Evolutionary conservation across 2,113 vertebrate genomes (phyloP).

Genomic region (Catagonus wagneri): DNA sequence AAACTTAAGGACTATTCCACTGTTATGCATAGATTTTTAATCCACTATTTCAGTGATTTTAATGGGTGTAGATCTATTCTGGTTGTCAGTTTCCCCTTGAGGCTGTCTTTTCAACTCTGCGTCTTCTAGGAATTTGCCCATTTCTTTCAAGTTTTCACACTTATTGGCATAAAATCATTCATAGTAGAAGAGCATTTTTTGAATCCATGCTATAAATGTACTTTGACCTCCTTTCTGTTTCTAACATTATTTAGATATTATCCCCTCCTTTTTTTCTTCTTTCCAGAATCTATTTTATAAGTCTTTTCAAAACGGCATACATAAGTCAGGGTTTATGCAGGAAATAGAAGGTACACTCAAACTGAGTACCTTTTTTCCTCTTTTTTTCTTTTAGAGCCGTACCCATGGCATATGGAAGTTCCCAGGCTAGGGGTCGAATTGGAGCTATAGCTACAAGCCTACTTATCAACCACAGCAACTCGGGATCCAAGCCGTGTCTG

Average conservation of each 20-base stretch:
- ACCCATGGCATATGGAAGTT: no score
- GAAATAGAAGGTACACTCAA: neutral
- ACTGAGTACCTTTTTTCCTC: neutral
- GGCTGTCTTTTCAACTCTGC: neutral
- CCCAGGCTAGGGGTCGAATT: no score
- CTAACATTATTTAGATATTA: neutral
- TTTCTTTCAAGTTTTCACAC: neutral
- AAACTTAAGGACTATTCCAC: neutral
- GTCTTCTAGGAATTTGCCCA: neutral
- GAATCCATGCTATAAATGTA: neutral
- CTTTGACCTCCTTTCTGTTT: neutral
- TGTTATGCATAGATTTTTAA: slow-evolving; percentile 5
- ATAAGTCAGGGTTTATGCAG: neutral
- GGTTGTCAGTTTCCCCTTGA: neutral
- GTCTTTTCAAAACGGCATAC: neutral
- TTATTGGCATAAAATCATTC: neutral
- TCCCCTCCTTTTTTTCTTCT: neutral
- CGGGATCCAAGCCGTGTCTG: no score
- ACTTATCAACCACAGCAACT: no score
- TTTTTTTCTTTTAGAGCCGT: no score
- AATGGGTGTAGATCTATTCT: neutral
- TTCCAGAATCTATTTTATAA: neutral
- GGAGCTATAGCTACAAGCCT: no score
- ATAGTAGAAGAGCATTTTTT: neutral
- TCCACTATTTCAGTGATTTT: neutral